phyloP scores from a whole-genome alignment of 2,797 vertebrate species.

The Sebastes taczanowskii region DNA sequence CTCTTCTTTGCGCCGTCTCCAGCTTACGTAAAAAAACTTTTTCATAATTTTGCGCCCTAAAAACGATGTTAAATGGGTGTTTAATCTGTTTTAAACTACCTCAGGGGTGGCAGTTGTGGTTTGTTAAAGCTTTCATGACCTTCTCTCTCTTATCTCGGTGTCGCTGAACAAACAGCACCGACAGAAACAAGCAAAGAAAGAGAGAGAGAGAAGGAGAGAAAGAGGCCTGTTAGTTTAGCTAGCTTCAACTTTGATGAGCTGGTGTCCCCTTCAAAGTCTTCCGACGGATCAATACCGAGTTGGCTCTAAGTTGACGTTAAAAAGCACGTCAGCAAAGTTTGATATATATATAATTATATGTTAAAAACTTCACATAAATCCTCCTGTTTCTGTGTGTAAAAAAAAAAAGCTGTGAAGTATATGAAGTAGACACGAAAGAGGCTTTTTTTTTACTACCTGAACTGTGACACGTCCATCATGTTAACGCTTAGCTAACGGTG shows the following conservation, averaged over 20 bases:
- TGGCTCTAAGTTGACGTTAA: not conserved
- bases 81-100: not conserved
- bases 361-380: constrained; percentile 20
- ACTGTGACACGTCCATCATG: not conserved
- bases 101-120: not conserved
- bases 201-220: no score
- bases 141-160: constrained; percentile 44
- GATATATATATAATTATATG: not conserved
- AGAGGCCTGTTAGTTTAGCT: constrained; percentile 40
- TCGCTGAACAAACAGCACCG: constrained; percentile 42
- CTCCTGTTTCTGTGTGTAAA: constrained; percentile 8
- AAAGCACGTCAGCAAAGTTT: not conserved
- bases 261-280: no score
- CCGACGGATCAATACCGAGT: not conserved
- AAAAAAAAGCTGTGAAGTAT: constrained; percentile 39
- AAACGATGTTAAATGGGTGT: not conserved
- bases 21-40: constrained; percentile 52
- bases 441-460: not conserved
- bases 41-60: not conserved
- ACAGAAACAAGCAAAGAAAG: not conserved
- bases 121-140: not conserved
- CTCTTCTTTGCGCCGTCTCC: not conserved
- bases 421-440: not conserved
- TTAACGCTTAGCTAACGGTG: constrained; percentile 47
- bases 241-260: constrained; percentile 29